Percentiles rank a stretch among this genome's conserved stretches.
Conservation (phyloP, 2,888 invertebrate species). For the Apantesis nais region DNA sequence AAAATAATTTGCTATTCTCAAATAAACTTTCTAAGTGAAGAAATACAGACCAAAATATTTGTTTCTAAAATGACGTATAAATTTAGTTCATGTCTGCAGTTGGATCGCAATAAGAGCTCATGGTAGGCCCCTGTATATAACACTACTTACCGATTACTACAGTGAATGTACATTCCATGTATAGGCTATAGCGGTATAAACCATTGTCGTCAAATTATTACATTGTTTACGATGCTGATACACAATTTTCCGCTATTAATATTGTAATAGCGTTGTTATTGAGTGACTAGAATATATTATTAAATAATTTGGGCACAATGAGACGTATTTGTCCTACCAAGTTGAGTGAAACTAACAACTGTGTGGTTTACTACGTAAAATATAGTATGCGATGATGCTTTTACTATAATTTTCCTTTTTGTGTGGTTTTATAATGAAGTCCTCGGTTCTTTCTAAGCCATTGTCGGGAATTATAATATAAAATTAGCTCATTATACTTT, state of each 20-base stretch:
- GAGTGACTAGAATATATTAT: slow-evolving; percentile 50
- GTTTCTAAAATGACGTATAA: no score
- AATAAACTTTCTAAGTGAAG: no score
- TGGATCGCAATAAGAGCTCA: no score
- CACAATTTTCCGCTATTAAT: slow-evolving; percentile 54
- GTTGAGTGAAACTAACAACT: slow-evolving; percentile 14
- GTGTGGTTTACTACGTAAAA: slow-evolving; percentile 3
- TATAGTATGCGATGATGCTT: slow-evolving; percentile 12
- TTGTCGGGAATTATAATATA: slow-evolving; percentile 9
- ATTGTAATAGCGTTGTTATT: slow-evolving; percentile 49
- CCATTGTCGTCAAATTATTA: slow-evolving; percentile 49
- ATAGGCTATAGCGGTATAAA: slow-evolving; percentile 24
- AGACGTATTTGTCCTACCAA: slow-evolving; percentile 12
- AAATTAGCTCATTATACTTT: slow-evolving; percentile 1
- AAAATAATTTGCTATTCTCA: no score
- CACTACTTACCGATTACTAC: slow-evolving; percentile 5
- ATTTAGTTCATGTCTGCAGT: no score
- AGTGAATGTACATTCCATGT: slow-evolving; percentile 22
- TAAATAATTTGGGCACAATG: slow-evolving; percentile 49
- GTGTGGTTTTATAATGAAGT: slow-evolving; percentile 19
- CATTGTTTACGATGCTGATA: slow-evolving; percentile 49
- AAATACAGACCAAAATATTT: no score
- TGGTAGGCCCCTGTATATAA: no score
- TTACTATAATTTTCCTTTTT: slow-evolving; percentile 22
- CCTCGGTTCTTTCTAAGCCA: slow-evolving; percentile 14